phyloP scores from a whole-genome alignment of 1,140 invertebrate genomes.

The Babylonia areolata region DNA sequence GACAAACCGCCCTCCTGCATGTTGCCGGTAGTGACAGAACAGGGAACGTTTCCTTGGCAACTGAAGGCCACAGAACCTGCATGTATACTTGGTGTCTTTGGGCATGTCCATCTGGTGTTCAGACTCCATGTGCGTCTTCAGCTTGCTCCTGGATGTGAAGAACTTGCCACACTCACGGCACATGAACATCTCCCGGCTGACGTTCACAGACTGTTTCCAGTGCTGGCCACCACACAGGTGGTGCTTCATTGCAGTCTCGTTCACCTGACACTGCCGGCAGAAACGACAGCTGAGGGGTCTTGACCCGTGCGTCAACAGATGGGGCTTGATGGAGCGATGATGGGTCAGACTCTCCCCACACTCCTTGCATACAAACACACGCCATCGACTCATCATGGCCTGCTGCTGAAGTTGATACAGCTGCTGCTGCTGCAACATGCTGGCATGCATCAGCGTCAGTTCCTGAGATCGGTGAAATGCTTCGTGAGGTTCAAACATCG shows the following conservation, averaged over 20 bases:
- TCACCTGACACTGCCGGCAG: constrained; percentile 28
- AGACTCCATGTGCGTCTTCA: constrained; percentile 33
- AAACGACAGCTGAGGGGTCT: constrained; percentile 29
- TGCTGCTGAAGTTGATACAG: constrained; percentile 29
- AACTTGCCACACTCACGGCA: constrained; percentile 42
- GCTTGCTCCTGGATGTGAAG: constrained; percentile 30
- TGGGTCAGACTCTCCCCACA: constrained; percentile 32
- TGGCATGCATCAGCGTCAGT: constrained; percentile 2
- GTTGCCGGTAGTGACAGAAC: constrained; percentile 58
- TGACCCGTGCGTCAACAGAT: constrained; percentile 23
- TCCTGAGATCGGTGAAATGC: constrained; percentile 21
- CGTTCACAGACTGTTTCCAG: constrained; percentile 17
- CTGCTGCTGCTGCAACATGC: constrained; percentile 31
- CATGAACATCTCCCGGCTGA: constrained; percentile 17
- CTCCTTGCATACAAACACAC: constrained; percentile 19
- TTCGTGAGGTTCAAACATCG: constrained; percentile 26
- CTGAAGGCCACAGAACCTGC: constrained; percentile 50
- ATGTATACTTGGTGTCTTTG: constrained; percentile 29
- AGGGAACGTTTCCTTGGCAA: constrained; percentile 55
- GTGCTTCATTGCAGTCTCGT: constrained; percentile 33
- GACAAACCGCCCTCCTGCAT: constrained; percentile 59
- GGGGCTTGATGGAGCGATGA: constrained; percentile 30
- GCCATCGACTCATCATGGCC: constrained; percentile 3
- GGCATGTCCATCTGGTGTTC: constrained; percentile 7
- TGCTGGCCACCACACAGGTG: constrained; percentile 40